Evolutionary conservation across 1,140 invertebrate species (phyloP).

Genomic region (Zaprionus tsacasi): DNA sequence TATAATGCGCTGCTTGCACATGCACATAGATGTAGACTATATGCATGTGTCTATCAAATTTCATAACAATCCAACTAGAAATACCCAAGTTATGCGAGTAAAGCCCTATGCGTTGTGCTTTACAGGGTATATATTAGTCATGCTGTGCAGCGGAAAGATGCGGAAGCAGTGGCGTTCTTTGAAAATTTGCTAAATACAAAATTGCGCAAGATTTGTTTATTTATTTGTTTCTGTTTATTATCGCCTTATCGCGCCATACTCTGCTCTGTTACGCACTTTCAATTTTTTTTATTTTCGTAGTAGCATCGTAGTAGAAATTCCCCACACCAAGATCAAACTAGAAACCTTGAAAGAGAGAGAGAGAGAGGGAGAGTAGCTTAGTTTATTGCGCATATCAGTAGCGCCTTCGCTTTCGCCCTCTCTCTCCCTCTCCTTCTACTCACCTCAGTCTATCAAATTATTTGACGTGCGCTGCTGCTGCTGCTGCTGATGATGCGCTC

Average conservation of each 20-base stretch:
- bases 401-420: background rate
- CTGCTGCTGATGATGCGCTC: no score
- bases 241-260: background rate
- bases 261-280: background rate
- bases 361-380: background rate
- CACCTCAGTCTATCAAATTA: background rate
- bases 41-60: no score
- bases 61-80: no score
- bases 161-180: background rate
- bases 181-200: background rate
- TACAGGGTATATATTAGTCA: slow-evolving; percentile 10
- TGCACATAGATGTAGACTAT: no score
- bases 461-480: slow-evolving; percentile 1
- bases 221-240: no score
- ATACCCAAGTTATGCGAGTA: no score
- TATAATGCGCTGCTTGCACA: no score
- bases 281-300: no score
- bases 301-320: background rate
- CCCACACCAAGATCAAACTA: background rate
- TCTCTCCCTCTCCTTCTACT: background rate
- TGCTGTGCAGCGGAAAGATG: background rate
- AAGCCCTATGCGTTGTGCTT: no score
- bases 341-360: no score
- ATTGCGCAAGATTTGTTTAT: background rate
- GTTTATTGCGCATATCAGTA: slow-evolving; percentile 40